phyloP scores from a whole-genome alignment of 92 coral and sea anemone species.

The Phymanthus crucifer region DNA sequence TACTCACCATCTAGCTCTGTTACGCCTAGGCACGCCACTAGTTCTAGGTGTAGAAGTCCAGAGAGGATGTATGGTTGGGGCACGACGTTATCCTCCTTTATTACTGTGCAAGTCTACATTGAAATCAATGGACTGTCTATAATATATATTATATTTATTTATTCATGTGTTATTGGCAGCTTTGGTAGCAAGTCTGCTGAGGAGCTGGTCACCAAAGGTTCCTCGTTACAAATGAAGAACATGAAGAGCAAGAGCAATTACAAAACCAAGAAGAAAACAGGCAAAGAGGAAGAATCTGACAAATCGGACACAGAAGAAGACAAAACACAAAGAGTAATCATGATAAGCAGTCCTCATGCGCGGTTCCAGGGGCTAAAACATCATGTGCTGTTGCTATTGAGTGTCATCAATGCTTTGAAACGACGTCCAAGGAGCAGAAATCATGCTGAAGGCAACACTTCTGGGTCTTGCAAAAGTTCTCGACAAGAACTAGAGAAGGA shows the following conservation, averaged over 20 bases:
- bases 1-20: no score
- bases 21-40: no score
- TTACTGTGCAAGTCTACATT: no score
- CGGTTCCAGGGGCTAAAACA: not conserved
- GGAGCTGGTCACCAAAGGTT: slow-evolving; percentile 42
- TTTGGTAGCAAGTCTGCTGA: slow-evolving; percentile 59
- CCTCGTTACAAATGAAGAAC: slow-evolving; percentile 51
- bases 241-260: slow-evolving; percentile 18
- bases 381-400: not conserved
- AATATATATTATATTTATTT: not conserved
- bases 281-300: not conserved
- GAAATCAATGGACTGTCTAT: not conserved
- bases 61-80: no score
- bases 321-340: not conserved
- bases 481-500: not conserved
- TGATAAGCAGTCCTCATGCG: not conserved
- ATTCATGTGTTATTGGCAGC: slow-evolving; percentile 28
- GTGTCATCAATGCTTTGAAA: not conserved
- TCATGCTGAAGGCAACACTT: not conserved
- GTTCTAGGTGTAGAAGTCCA: no score
- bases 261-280: not conserved
- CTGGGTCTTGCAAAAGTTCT: not conserved
- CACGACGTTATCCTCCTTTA: no score
- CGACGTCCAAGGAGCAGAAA: not conserved
- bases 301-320: not conserved